phyloP scores from a whole-genome alignment of 2,888 invertebrate genomes.

The Lingula anatina region DNA sequence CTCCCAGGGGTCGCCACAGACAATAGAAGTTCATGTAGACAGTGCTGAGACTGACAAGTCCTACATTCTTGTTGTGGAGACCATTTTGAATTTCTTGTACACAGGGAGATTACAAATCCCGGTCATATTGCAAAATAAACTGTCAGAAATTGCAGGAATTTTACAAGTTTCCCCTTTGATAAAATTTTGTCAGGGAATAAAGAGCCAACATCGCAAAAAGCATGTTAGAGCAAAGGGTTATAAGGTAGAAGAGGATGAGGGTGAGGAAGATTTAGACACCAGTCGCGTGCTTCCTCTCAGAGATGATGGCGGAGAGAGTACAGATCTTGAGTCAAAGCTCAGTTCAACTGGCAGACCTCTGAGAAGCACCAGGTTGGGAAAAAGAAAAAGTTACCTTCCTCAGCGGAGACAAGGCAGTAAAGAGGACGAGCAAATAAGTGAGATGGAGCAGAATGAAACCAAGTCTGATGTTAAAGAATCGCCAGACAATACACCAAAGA shows the following conservation, averaged over 20 bases:
- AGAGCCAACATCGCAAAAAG: constrained; percentile 11
- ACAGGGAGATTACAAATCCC: constrained; percentile 32
- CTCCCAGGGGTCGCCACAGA: constrained; percentile 41
- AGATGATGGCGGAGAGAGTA: neutral
- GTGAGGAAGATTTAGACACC: too few species aligned
- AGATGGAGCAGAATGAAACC: too few species aligned
- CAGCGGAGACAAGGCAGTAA: too few species aligned
- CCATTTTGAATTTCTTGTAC: constrained; percentile 46
- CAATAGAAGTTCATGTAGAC: constrained; percentile 47
- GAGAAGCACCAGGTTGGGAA: too few species aligned
- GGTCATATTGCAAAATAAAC: constrained; percentile 20
- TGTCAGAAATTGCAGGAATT: constrained; percentile 42
- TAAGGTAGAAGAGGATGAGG: neutral
- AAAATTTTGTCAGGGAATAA: constrained; percentile 13
- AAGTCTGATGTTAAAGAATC: constrained; percentile 20
- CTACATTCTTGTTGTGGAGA: constrained; percentile 35
- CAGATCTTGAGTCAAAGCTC: neutral
- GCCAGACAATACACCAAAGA: constrained; percentile 7
- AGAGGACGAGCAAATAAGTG: neutral
- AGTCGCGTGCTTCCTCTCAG: neutral
- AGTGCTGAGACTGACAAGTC: constrained; percentile 20
- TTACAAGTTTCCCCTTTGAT: constrained; percentile 40
- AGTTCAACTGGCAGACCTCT: neutral
- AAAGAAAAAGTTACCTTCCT: too few species aligned
- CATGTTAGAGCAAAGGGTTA: neutral